These are phyloP conservation scores for Agriopis leucophaearia DNA, from an alignment of 2,888 invertebrate genomes.

Conservation along the genomic window DNA sequence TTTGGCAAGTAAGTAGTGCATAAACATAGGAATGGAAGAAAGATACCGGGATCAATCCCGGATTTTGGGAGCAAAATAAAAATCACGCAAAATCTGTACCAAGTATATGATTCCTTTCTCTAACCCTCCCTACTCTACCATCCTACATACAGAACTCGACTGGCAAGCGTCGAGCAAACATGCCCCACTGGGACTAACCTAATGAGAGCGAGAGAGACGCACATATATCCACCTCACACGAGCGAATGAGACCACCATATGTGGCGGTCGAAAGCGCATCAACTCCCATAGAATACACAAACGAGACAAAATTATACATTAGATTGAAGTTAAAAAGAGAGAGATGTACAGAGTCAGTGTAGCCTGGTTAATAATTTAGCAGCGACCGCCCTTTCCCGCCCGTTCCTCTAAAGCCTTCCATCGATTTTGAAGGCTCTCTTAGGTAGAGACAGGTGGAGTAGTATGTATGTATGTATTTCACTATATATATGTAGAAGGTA, in stretches of 20 bases:
- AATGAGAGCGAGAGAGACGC: conserved; percentile 79
- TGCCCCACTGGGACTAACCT: conserved; percentile 78
- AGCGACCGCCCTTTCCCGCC: conserved; percentile 79
- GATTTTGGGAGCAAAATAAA: too few relatives aligned
- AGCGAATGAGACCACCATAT: conserved; percentile 66
- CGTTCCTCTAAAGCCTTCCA: conserved; percentile 50
- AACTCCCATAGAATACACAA: conserved; percentile 61
- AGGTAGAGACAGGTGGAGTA: not conserved
- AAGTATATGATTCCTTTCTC: not conserved
- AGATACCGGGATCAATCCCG: too few relatives aligned
- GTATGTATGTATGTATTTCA: not conserved
- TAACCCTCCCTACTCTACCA: conserved; percentile 58
- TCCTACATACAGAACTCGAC: conserved; percentile 71
- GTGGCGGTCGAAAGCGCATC: conserved; percentile 84
- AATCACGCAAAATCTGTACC: too few relatives aligned
- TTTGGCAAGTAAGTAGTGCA: too few relatives aligned
- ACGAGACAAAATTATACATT: conserved; percentile 54
- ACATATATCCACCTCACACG: conserved; percentile 45
- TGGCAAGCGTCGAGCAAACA: conserved; percentile 83
- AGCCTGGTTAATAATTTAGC: conserved; percentile 81
- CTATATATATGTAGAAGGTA: not conserved
- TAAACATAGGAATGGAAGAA: too few relatives aligned
- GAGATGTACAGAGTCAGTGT: conserved; percentile 72
- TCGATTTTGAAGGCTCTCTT: conserved; percentile 53
- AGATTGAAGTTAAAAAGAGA: conserved; percentile 54